Evolutionary conservation across 2,888 invertebrate genomes (phyloP), one percentile per base, ranked within the genome.

Genomic region (Melieria omissa): DNA sequence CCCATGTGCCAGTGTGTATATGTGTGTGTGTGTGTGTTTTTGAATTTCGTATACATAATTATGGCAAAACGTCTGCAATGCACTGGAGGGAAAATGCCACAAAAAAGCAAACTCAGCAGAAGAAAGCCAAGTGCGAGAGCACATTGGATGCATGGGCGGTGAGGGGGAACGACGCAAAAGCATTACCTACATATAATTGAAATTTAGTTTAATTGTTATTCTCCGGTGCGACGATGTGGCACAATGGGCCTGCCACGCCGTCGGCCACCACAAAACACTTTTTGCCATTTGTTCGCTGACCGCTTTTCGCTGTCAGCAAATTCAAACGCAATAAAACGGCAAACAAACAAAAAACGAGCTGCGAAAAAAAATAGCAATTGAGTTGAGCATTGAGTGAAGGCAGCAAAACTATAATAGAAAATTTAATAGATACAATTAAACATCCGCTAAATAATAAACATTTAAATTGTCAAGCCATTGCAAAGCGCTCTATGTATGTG

Each of bases 361-460:
- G 49, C n/a, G 44, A n/a, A 60, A 66, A 63, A n/a, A 29, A 29
- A 29, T 45, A 54, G n/a, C 57, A 62, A 44, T 10, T 44, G 65
- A 29, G 29, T 29, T 71, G 71, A 63, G 67, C 68, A 69, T 55
- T 42, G 45, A 69, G 16, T n/a, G 16, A 70, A 71, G 16, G 44
- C 57, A 57, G 16, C 29, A 67, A 71, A 61, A 70, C 55, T 60
- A 72, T 69, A 60, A 70, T 65, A 74, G 63, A 82, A 82, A 84
- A 83, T 81, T 82, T 82, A 83, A 84, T 83, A 84, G 84, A 82
- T 81, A 78, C 83, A 83, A 83, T 83, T 84, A 84, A 83, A 83
- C 85, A 84, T 83, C 83, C 85, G 85, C 83, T 79, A 84, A 83
- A 84, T 83, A 84, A 84, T 83, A 83, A 83, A 84, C 78, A 78